Evolutionary conservation across 2,888 invertebrate genomes (phyloP), one percentile per base, ranked within the genome.

Genomic region (Bombylius major): DNA sequence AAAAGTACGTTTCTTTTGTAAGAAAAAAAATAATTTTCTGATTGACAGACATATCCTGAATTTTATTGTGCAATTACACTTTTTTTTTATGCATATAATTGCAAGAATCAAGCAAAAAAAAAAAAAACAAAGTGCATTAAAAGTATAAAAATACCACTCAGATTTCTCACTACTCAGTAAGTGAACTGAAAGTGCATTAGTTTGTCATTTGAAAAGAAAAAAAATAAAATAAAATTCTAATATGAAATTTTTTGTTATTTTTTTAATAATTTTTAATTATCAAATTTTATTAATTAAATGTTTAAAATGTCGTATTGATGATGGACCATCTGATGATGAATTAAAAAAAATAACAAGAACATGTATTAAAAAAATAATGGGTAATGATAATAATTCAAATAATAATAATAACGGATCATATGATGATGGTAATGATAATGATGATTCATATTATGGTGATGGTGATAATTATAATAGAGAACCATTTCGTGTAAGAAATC

Each of bases 221-320:
- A 23, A 23, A 23, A 23, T 23, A 3, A 23, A 23, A 23, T 2
- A 23, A 23, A 23, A 23, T 23, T 23, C 23, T 2, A 23, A 23
- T 23, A 23, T 23, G 23, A 23, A 23, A 23, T 23, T 23, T 1
- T 23, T 23, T 3, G 3, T 36, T 42, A 5, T 42, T 42, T 42
- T 42, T 11, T 42, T 42, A 11, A 11, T 11, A 42, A 42, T 42
- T 42, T 42, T 42, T 11, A 42, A 42, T 11, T 42, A 13, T 32
- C 13, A 47, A 8, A 32, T 31, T n/a, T 33, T 36, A 36, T 8
- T 42, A 11, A 42, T 47, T 14, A 60, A 63, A 36, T 74, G 77
- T 9, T 64, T 84, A 32, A 80, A 76, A 64, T 84, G 84, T 62
- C 78, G 78, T 12, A 76, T 79, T 1, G 79, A 79, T 50, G 80